Base-by-base conservation (phyloP, 2,113 vertebrate species). In the Smithornis capensis region DNA sequence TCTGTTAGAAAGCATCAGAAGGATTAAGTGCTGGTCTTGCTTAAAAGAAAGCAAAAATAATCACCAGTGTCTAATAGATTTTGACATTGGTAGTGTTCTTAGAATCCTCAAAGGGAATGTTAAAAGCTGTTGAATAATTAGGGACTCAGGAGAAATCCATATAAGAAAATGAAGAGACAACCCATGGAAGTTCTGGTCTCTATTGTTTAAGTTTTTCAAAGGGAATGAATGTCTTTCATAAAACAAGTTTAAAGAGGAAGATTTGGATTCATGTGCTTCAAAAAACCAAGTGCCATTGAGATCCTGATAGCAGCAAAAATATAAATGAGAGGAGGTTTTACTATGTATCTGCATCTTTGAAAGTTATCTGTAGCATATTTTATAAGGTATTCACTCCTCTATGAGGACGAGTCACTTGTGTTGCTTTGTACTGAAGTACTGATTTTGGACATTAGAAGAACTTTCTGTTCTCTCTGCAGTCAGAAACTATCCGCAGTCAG, bases 51-150 rank as follows among this genome's bases (percentile, higher is more conserved):
- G 87, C 56, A 71, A 63, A 80, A 92, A 91, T 77, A 90, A 91
- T 92, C 83, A 71, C 55, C 38, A 53, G 38, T 59, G 47, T 67
- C 80, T 97, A 95, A 92, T 86, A 94, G 83, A 81, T 95, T 94
- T 95, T 93, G 94, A 96, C 27, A 0, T 88, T 87, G 85, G 64
- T 86, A 86, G 77, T 69, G 37, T 91, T 95, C 67, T 94, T 96
- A 81, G 92, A 84, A 90, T 94, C 94, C 44, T 78, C 92, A 96
- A 96, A 97, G 90, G 79, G 37, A 95, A 42, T 2, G 2, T 95
- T 97, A 90, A 95, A 97, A 94, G 40, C 67, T 89, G 9, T 90
- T 89, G 93, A 93, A 87, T 97, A 97, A 97, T 95, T 94, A 95
- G 90, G 38, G 68, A 55, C 70, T 96, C 29, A 4, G 71, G 60